Base-by-base conservation (phyloP, 2,888 invertebrate genomes). In the Cheilosia vernalis region DNA sequence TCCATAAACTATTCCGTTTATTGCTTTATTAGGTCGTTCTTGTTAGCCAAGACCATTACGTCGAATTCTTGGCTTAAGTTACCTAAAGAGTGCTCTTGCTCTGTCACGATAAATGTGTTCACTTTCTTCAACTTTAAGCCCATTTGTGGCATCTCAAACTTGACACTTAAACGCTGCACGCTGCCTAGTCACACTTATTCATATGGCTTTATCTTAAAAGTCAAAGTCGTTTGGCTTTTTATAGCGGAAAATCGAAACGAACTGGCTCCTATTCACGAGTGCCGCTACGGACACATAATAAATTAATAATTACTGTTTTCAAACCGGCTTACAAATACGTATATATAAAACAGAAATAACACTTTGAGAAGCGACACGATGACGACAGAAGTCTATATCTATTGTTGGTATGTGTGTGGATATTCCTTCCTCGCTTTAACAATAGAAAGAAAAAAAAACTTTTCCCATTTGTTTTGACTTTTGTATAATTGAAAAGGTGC, bases 401-500 rank as follows among this genome's bases (percentile, higher is more conserved):
- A 37, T 66, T 63, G 49, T 63, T 27, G 30, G 33, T 27, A 2
- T 47, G 44, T 53, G 21, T 74, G 53, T 13, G 37, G n/a, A 60
- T 74, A 55, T 66, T 19, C 61, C 49, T 47, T 56, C 53, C 53
- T 61, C n/a, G 67, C 60, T 27, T 21, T 5, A 40, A 67, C 10
- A 64, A 61, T 58, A 21, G 33, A 53, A 51, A 21, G 33, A 53
- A 51, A 19, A 69, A 69, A 64, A 69, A 74, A 80, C 74, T 64
- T 69, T 70, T 37, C 73, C 74, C 84, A 84, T 84, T 74, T 84
- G 64, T 84, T 84, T 74, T 80, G 84, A 84, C 84, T 79, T 64
- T 53, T 47, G 64, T 84, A 64, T 84, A 84, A 84, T 84, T 84
- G 84, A 84, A 84, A 74, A 84, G 84, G 84, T 84, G 84, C 83